Percentiles rank a stretch among this genome's conserved stretches.
phyloP scores from a whole-genome alignment of 2,113 vertebrate species.

The Acinonyx jubatus region DNA sequence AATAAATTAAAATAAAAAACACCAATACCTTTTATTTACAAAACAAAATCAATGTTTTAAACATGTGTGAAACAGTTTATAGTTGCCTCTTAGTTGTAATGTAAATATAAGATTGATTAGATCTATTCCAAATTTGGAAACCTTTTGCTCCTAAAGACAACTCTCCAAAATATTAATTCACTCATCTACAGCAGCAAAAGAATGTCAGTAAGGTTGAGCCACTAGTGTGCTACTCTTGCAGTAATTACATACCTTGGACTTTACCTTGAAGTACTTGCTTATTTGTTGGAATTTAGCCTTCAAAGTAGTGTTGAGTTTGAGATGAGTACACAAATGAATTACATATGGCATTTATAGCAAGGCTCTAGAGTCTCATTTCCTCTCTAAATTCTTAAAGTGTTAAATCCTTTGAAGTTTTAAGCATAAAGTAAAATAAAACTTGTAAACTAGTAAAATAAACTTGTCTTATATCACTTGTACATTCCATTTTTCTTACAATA shows the following conservation, averaged over 20 bases:
- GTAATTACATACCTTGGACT: conserved; percentile 48
- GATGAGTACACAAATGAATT: conserved; percentile 43
- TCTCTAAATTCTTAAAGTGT: background rate
- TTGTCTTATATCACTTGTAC: background rate
- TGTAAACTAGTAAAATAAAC: background rate
- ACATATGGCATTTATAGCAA: conserved; percentile 26
- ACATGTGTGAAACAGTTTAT: background rate
- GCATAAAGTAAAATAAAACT: background rate
- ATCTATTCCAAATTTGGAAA: background rate
- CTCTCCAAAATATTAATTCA: conserved; percentile 45
- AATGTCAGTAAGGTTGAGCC: background rate
- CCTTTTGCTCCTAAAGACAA: background rate
- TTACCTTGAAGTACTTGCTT: conserved; percentile 40
- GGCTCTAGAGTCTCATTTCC: conserved; percentile 19
- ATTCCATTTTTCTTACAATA: background rate
- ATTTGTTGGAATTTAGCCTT: conserved; percentile 21
- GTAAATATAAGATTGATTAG: conserved; percentile 13
- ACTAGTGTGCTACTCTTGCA: background rate
- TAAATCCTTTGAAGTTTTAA: conserved; percentile 35
- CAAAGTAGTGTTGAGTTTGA: conserved; percentile 26
- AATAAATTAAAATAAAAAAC: background rate
- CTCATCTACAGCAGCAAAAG: background rate
- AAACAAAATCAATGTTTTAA: background rate
- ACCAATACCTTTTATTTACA: background rate
- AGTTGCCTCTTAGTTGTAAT: background rate